Evolutionary conservation across 2,888 invertebrate species (phyloP).

Genomic region (Orthosia gothica): DNA sequence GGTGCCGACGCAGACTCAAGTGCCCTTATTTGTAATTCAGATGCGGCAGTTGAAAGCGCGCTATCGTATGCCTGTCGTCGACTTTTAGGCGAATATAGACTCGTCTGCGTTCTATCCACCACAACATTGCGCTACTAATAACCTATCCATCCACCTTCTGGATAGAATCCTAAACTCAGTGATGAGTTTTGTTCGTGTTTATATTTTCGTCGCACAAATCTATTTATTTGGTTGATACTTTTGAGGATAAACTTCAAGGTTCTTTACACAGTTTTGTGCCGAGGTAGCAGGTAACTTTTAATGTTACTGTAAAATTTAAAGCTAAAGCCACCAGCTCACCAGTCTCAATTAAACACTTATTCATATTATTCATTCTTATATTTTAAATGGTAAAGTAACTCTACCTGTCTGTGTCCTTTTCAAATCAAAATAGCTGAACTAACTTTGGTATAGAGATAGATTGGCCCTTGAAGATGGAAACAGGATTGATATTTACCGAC

Average conservation of each 20-base stretch:
- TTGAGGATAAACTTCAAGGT: slow-evolving; percentile 12
- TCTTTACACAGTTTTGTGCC: slow-evolving; percentile 1
- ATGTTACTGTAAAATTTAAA: not conserved
- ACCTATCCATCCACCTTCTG: slow-evolving; percentile 53
- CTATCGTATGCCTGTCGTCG: slow-evolving; percentile 55
- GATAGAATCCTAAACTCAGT: slow-evolving; percentile 60
- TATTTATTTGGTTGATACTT: slow-evolving; percentile 10
- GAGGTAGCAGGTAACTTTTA: not conserved
- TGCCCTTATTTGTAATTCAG: slow-evolving; percentile 79
- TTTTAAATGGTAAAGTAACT: too few relatives aligned
- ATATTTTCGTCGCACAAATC: slow-evolving; percentile 33
- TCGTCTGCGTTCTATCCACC: slow-evolving; percentile 48
- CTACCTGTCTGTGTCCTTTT: too few relatives aligned
- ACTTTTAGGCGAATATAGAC: slow-evolving; percentile 61
- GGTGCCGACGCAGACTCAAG: slow-evolving; percentile 58
- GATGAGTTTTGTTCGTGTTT: slow-evolving; percentile 52
- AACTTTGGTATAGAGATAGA: too few relatives aligned
- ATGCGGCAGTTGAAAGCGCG: slow-evolving; percentile 69
- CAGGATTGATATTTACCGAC: too few relatives aligned
- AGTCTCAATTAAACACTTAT: too few relatives aligned
- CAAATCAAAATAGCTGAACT: too few relatives aligned
- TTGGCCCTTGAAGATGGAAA: too few relatives aligned
- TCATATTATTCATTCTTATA: too few relatives aligned
- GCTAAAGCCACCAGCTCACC: too few relatives aligned
- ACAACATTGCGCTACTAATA: slow-evolving; percentile 58